Evolutionary conservation across 2,797 vertebrate genomes (phyloP).

Genomic region (Phylloscopus collybita): DNA sequence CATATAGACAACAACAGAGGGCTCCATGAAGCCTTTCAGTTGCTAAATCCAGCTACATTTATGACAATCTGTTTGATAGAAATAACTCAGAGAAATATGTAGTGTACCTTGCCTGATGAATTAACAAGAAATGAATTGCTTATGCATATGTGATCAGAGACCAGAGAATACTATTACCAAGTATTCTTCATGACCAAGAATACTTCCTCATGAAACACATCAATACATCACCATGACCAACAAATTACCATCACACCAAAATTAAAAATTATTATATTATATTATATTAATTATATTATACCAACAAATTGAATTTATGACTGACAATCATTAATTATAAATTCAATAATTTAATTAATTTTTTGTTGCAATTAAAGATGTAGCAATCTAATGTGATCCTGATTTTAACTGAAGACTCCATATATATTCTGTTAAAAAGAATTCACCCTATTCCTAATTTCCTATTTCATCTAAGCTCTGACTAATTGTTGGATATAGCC

Average conservation of each 20-base stretch:
- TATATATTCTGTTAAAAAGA: not conserved
- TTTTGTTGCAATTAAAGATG: not conserved
- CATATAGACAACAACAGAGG: slow-evolving; percentile 68
- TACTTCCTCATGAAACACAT: not conserved
- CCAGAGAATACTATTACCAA: not conserved
- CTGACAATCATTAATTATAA: not conserved
- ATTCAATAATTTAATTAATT: not conserved
- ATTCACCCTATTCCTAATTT: not conserved
- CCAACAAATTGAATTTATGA: not conserved
- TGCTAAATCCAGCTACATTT: slow-evolving; percentile 52
- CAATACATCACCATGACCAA: not conserved
- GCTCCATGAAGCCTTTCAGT: slow-evolving; percentile 63
- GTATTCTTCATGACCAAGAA: not conserved
- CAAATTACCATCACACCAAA: not conserved
- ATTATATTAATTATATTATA: not conserved
- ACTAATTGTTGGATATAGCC: not conserved
- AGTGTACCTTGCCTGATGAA: not conserved
- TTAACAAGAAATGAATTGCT: not conserved
- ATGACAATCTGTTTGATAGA: slow-evolving; percentile 53
- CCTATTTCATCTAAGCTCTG: not conserved
- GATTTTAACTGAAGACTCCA: not conserved
- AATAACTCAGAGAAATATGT: slow-evolving; percentile 40
- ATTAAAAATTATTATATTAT: not conserved
- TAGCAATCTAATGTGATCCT: not conserved
- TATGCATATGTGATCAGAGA: not conserved